Evolutionary conservation across 2,888 invertebrate species (phyloP).

Genomic region (Spisula solida): DNA sequence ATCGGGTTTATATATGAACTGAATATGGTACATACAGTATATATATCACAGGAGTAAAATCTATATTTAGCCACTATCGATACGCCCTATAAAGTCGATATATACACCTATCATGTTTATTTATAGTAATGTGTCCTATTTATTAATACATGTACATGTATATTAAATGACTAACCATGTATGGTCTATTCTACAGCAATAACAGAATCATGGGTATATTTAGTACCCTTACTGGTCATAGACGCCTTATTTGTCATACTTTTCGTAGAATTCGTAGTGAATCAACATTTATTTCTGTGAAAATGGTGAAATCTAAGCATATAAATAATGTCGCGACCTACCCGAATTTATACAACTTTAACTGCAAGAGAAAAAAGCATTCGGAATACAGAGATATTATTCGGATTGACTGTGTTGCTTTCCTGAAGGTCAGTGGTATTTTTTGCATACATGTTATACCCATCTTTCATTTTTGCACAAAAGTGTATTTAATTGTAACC

Average conservation of each 20-base stretch:
- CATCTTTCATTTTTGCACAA: neutral
- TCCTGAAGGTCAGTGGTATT: neutral
- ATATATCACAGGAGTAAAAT: neutral
- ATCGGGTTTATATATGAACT: neutral
- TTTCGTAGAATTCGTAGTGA: constrained; percentile 37
- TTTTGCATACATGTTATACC: neutral
- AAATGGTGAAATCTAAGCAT: constrained; percentile 3
- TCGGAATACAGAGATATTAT: neutral
- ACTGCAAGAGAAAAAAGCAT: neutral
- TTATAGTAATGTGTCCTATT: constrained; percentile 12
- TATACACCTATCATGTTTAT: constrained; percentile 27
- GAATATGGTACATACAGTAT: neutral
- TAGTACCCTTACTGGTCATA: neutral
- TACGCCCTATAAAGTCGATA: neutral
- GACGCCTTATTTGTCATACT: constrained; percentile 24
- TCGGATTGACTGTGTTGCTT: neutral
- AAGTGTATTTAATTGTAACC: too few species aligned
- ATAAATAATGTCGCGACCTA: constrained; percentile 37
- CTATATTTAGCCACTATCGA: neutral
- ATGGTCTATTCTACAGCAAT: neutral
- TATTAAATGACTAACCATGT: constrained; percentile 43
- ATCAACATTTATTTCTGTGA: constrained; percentile 16
- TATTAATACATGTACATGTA: neutral
- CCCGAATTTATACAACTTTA: neutral
- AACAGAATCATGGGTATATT: constrained; percentile 20